Conservation (phyloP, 1,140 invertebrate species). For the Euura saliciscinereae region DNA sequence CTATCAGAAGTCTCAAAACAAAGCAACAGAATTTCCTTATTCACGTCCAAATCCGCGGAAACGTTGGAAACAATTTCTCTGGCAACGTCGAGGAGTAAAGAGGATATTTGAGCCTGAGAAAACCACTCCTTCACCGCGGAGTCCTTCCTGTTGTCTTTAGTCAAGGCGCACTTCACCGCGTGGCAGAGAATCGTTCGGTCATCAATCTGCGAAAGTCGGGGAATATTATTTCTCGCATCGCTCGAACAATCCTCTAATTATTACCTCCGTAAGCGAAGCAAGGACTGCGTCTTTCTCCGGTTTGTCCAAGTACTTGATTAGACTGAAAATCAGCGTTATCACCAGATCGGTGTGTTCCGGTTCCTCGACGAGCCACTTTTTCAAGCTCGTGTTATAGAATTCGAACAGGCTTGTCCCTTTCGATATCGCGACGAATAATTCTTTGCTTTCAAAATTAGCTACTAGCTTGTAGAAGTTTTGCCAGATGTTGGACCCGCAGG, state of each 20-base stretch:
- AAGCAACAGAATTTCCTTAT: constrained; percentile 38
- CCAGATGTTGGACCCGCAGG: constrained; percentile 44
- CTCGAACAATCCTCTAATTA: too few species aligned
- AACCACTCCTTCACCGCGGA: constrained; percentile 60
- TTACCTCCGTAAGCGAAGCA: constrained; percentile 58
- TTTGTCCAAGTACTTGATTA: constrained; percentile 59
- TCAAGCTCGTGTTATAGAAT: constrained; percentile 60
- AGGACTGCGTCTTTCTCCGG: constrained; percentile 60
- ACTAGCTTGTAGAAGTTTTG: constrained; percentile 53
- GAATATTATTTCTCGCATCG: constrained; percentile 9
- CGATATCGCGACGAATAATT: constrained; percentile 51
- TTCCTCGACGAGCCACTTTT: constrained; percentile 54
- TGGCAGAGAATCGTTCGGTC: constrained; percentile 34
- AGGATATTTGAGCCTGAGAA: constrained; percentile 25
- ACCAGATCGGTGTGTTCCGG: constrained; percentile 54
- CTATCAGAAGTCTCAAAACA: constrained; percentile 38
- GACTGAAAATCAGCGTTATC: constrained; percentile 65
- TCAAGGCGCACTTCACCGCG: constrained; percentile 41
- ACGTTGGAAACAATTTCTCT: constrained; percentile 25
- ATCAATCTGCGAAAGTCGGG: constrained; percentile 34
- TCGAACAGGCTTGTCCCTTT: constrained; percentile 47
- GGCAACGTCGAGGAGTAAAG: constrained; percentile 29
- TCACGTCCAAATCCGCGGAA: constrained; percentile 25
- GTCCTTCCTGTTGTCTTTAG: constrained; percentile 56
- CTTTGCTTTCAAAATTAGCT: constrained; percentile 52